Conservation (phyloP, 1,140 invertebrate genomes). For the Drosophila miranda region DNA sequence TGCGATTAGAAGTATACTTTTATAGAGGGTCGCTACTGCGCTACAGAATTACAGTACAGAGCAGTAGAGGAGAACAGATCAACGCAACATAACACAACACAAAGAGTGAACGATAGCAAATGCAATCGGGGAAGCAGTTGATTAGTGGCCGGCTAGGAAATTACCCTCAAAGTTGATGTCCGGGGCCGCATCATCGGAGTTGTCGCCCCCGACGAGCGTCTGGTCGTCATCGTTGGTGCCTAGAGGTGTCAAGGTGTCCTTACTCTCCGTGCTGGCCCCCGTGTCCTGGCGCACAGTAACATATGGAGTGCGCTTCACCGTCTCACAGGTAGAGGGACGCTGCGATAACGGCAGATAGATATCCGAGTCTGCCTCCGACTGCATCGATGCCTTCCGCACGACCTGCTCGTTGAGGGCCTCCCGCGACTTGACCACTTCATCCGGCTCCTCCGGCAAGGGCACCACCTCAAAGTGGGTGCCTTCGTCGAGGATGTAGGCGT, state of each 20-base stretch:
- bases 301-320: constrained; percentile 76
- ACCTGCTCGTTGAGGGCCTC: constrained; percentile 74
- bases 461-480: constrained; percentile 84
- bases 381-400: constrained; percentile 75
- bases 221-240: constrained; percentile 77
- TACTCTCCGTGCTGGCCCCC: constrained; percentile 81
- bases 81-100: constrained; percentile 7
- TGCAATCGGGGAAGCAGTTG: constrained; percentile 6
- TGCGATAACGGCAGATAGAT: constrained; percentile 72
- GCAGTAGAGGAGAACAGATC: constrained; percentile 9
- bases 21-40: constrained; percentile 4
- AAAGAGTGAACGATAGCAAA: constrained; percentile 12
- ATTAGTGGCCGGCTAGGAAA: constrained; percentile 26
- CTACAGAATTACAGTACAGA: constrained; percentile 12
- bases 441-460: constrained; percentile 83
- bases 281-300: constrained; percentile 81
- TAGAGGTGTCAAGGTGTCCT: constrained; percentile 79
- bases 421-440: constrained; percentile 79
- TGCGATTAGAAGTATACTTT: constrained; percentile 28
- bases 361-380: constrained; percentile 82
- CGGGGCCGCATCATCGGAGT: constrained; percentile 73
- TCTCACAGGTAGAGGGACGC: constrained; percentile 76
- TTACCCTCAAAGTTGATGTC: constrained; percentile 81
- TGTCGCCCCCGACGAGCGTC: constrained; percentile 71
- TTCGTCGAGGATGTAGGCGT: constrained; percentile 84